phyloP scores from a whole-genome alignment of 2,888 invertebrate species.

The Lasioglossum oenotherae region DNA sequence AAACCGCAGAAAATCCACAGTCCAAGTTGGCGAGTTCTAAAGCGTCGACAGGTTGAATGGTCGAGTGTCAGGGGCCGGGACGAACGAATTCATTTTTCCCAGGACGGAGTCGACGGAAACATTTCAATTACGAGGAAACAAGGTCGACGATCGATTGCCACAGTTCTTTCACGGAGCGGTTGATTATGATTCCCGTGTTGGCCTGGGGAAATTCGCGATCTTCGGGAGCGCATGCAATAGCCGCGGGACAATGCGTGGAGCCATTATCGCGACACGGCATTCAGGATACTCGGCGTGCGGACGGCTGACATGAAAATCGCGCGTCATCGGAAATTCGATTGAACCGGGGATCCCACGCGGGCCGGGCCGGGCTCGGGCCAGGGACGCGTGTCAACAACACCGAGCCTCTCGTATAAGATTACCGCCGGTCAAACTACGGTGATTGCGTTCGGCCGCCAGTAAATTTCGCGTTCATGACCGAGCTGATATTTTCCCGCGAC shows the following conservation, averaged over 20 bases:
- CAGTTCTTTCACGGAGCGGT: not conserved
- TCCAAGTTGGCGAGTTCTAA: not conserved
- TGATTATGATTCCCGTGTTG: not conserved
- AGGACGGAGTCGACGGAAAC: not conserved
- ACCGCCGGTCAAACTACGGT: conserved; percentile 20
- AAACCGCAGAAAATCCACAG: not conserved
- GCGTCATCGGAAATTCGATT: conserved; percentile 51
- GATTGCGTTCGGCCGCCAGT: conserved; percentile 12
- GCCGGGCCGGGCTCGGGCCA: not conserved
- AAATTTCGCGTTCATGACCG: conserved; percentile 19
- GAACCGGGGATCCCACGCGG: not conserved
- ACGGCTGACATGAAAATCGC: conserved; percentile 43
- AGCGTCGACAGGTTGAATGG: not conserved
- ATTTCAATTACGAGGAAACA: conserved; percentile 9
- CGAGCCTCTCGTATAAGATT: conserved; percentile 30
- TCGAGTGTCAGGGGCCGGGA: not conserved
- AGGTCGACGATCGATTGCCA: conserved; percentile 2
- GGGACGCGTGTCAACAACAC: conserved; percentile 40
- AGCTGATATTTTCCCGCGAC: conserved; percentile 2
- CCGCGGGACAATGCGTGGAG: conserved; percentile 32
- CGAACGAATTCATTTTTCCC: not conserved
- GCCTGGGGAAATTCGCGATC: conserved; percentile 29
- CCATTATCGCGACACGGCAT: conserved; percentile 33
- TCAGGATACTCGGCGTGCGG: not conserved
- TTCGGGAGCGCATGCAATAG: conserved; percentile 28